Evolutionary conservation across 2,888 invertebrate species (phyloP).

Genomic region (Lydus trimaculatus): DNA sequence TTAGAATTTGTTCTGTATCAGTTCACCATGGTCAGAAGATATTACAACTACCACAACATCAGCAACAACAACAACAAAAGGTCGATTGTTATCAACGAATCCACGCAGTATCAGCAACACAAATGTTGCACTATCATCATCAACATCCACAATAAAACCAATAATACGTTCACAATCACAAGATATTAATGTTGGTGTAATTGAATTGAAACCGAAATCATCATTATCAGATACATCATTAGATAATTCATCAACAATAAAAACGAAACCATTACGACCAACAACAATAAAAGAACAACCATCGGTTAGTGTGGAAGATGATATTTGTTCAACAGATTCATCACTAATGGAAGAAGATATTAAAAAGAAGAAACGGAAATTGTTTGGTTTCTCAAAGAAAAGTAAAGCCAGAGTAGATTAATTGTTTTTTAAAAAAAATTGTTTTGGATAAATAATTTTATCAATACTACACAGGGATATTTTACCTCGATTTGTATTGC

Average conservation of each 20-base stretch:
- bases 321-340: conserved; percentile 73
- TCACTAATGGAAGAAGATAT: conserved; percentile 71
- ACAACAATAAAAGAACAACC: conserved; percentile 52
- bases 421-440: conserved; percentile 17
- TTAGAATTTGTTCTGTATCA: conserved; percentile 29
- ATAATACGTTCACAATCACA: conserved; percentile 65
- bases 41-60: conserved; percentile 12
- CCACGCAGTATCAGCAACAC: conserved; percentile 54
- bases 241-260: conserved; percentile 42
- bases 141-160: conserved; percentile 37
- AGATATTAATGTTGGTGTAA: conserved; percentile 58
- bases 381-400: conserved; percentile 71
- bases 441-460: conserved; percentile 18
- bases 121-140: conserved; percentile 45
- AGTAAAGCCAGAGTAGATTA: conserved; percentile 59
- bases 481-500: conserved; percentile 21
- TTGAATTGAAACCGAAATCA: conserved; percentile 57
- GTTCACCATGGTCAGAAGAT: conserved; percentile 45
- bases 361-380: conserved; percentile 68
- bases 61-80: conserved; percentile 11
- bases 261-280: conserved; percentile 29
- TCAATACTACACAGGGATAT: conserved; percentile 21
- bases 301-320: conserved; percentile 67
- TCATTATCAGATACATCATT: conserved; percentile 64
- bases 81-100: conserved; percentile 38